A percentile compares a stretch with the other conserved stretches of the same genome.
Conservation (phyloP, 2,113 vertebrate genomes). For the Arizona elegans region DNA sequence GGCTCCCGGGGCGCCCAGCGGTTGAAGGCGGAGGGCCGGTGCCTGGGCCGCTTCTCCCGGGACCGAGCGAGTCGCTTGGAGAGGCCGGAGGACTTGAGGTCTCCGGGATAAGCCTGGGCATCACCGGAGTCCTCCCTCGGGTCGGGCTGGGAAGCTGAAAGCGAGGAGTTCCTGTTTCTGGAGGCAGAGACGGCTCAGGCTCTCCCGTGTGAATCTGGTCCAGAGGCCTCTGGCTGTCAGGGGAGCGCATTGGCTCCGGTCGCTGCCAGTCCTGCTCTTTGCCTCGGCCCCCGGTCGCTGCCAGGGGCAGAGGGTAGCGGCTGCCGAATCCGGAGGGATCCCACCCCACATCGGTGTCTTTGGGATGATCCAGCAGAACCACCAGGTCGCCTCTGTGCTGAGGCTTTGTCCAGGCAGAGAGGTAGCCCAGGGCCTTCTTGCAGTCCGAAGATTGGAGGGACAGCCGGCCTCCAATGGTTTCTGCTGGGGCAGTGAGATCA, state of each 20-base stretch:
- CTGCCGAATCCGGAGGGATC: accelerated
- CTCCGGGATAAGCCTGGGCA: too few species aligned
- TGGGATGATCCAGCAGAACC: not conserved
- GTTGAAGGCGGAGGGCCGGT: not conserved
- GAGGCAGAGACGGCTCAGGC: too few species aligned
- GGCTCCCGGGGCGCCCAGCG: not conserved
- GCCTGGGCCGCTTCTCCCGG: too few species aligned
- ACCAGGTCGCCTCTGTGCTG: accelerated
- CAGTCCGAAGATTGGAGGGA: not conserved
- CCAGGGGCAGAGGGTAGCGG: accelerated
- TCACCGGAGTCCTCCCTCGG: too few species aligned
- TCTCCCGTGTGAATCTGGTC: not conserved
- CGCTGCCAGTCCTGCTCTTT: accelerated
- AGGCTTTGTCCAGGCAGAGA: not conserved
- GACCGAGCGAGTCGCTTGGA: not conserved
- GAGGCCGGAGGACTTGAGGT: too few species aligned
- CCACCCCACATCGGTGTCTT: accelerated
- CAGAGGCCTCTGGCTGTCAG: not conserved
- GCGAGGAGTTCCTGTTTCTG: not conserved
- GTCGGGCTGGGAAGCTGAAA: not conserved
- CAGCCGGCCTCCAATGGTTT: not conserved
- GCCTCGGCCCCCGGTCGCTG: accelerated
- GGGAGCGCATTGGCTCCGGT: not conserved
- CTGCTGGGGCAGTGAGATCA: not conserved
- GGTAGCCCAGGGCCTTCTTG: too few species aligned